phyloP scores from a whole-genome alignment of 1,140 invertebrate species.

The Antheraea mylitta region DNA sequence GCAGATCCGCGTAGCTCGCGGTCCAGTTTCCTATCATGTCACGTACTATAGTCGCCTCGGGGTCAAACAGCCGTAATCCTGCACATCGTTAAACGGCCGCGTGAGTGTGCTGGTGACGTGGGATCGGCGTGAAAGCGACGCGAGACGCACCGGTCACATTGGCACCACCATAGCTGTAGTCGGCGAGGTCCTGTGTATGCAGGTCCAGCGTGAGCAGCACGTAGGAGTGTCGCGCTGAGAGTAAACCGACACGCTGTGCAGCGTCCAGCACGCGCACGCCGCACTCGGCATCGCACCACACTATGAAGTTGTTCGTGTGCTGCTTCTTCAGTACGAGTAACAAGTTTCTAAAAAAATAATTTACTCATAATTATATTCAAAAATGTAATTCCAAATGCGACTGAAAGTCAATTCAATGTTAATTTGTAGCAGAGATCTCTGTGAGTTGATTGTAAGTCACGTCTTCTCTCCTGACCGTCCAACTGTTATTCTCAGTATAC shows the following conservation, averaged over 20 bases:
- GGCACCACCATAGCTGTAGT: constrained; percentile 89
- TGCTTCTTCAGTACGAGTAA: constrained; percentile 61
- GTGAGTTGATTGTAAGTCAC: too few relatives aligned
- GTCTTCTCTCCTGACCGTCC: too few relatives aligned
- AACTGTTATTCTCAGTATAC: too few relatives aligned
- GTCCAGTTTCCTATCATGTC: constrained; percentile 37
- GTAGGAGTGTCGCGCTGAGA: constrained; percentile 86
- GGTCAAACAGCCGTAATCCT: constrained; percentile 54
- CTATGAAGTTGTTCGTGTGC: constrained; percentile 53
- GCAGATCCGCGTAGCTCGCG: constrained; percentile 30
- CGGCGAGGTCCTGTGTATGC: constrained; percentile 86
- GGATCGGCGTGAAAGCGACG: background rate
- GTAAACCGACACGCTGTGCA: constrained; percentile 90
- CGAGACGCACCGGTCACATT: constrained; percentile 85
- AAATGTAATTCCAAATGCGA: too few relatives aligned
- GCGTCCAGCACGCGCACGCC: constrained; percentile 57
- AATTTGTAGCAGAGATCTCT: too few relatives aligned
- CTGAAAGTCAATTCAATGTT: too few relatives aligned
- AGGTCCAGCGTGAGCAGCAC: constrained; percentile 89
- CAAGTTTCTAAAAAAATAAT: constrained; percentile 35
- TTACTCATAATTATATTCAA: background rate
- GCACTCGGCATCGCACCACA: constrained; percentile 57
- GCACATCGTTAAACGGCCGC: background rate
- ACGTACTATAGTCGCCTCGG: constrained; percentile 31
- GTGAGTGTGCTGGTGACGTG: background rate